Evolutionary conservation across 1,140 invertebrate genomes (phyloP).

Genomic region (Conus ventricosus): DNA sequence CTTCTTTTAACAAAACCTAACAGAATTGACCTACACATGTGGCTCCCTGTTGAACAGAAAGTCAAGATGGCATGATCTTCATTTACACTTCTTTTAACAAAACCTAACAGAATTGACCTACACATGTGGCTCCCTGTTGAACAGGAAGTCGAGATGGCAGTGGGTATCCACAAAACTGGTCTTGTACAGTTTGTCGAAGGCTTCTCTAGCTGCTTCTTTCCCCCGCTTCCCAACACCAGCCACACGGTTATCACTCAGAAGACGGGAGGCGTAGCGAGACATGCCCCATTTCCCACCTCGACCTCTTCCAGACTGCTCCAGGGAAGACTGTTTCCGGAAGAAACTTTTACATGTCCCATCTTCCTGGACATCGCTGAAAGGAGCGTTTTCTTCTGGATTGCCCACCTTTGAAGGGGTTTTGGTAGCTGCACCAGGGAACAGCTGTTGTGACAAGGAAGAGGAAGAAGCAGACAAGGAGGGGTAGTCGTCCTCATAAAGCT

Average conservation of each 20-base stretch:
- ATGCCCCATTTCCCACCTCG: neutral
- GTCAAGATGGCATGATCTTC: no score
- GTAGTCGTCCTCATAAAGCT: neutral
- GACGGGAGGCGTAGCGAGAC: slow-evolving; percentile 7
- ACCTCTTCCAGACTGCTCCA: neutral
- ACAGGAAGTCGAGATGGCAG: slow-evolving; percentile 29
- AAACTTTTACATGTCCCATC: slow-evolving; percentile 1
- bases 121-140: slow-evolving; percentile 13
- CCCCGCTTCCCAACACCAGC: neutral
- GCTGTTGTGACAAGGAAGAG: neutral
- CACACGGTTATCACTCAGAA: slow-evolving; percentile 12
- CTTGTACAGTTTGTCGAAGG: neutral
- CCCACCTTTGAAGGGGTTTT: neutral
- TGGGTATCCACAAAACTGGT: slow-evolving; percentile 1
- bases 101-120: neutral
- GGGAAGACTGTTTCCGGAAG: neutral
- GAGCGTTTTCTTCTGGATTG: neutral
- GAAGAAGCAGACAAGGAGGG: neutral
- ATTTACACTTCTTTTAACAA: no score
- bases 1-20: no score
- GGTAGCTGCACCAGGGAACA: neutral
- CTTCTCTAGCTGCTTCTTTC: neutral
- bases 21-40: no score
- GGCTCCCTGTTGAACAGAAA: no score
- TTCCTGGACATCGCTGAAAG: neutral